Evolutionary conservation across 1,140 invertebrate genomes (phyloP).

Genomic region (Hycleus phaleratus): DNA sequence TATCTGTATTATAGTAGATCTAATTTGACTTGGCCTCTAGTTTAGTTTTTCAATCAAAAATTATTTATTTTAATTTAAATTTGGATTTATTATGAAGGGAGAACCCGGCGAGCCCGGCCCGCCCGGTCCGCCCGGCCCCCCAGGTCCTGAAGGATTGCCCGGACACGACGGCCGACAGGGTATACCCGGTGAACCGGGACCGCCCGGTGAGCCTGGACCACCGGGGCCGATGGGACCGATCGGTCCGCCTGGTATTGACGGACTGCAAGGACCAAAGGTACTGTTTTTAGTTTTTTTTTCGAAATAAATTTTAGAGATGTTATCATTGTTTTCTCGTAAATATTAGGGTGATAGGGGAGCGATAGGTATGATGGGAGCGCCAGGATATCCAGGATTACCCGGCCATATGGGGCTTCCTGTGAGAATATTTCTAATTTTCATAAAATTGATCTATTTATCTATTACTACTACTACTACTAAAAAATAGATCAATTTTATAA

Average conservation of each 20-base stretch:
- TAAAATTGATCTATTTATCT: neutral
- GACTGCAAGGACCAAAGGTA: constrained; percentile 63
- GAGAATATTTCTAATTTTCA: constrained; percentile 28
- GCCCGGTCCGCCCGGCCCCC: constrained; percentile 73
- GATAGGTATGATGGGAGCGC: constrained; percentile 36
- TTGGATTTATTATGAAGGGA: constrained; percentile 50
- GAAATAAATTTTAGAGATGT: neutral
- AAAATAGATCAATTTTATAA: too few species aligned
- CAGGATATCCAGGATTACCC: constrained; percentile 42
- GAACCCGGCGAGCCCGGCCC: constrained; percentile 86
- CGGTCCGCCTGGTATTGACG: constrained; percentile 61
- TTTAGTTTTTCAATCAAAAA: too few species aligned
- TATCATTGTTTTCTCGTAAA: neutral
- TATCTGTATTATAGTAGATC: neutral
- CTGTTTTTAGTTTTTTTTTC: constrained; percentile 16
- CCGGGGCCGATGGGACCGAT: constrained; percentile 60
- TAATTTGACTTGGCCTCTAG: too few species aligned
- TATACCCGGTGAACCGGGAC: constrained; percentile 61
- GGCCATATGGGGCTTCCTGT: constrained; percentile 43
- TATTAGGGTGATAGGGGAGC: constrained; percentile 40
- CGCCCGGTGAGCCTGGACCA: constrained; percentile 54
- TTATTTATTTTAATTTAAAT: too few species aligned
- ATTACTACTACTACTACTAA: too few species aligned
- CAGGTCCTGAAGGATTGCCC: constrained; percentile 65
- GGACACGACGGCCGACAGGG: constrained; percentile 77